phyloP scores from a whole-genome alignment of 2,113 vertebrate species.

The Zosterops lateralis region DNA sequence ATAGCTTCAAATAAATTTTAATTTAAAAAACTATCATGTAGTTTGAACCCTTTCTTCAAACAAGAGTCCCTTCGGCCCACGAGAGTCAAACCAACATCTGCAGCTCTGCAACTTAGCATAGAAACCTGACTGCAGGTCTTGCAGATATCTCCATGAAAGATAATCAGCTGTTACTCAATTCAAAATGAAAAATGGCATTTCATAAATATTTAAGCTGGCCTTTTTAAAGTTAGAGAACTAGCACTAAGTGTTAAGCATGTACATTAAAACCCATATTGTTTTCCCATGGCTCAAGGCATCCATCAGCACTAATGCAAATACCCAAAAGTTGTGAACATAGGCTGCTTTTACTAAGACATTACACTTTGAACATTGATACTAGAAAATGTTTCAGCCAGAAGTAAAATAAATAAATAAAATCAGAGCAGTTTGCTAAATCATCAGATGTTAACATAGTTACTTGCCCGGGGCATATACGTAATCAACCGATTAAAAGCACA shows the following conservation, averaged over 20 bases:
- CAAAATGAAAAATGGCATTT: background rate
- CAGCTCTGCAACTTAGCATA: background rate
- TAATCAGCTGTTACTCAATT: background rate
- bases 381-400: background rate
- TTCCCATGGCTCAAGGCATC: background rate
- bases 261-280: background rate
- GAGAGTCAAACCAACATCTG: background rate
- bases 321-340: background rate
- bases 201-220: background rate
- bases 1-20: background rate
- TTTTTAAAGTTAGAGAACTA: background rate
- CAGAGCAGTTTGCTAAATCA: conserved; percentile 13
- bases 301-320: background rate
- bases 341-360: background rate
- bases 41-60: background rate
- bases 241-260: background rate
- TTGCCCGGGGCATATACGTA: background rate
- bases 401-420: conserved; percentile 54
- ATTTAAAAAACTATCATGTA: background rate
- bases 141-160: background rate
- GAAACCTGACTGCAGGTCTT: background rate
- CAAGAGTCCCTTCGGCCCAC: background rate
- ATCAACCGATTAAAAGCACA: conserved; percentile 43
- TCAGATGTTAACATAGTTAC: conserved; percentile 2
- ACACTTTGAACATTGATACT: background rate